These are phyloP conservation scores for Monarcha castaneiventris DNA, from an alignment of 2,113 vertebrate species.

Conservation along the genomic window DNA sequence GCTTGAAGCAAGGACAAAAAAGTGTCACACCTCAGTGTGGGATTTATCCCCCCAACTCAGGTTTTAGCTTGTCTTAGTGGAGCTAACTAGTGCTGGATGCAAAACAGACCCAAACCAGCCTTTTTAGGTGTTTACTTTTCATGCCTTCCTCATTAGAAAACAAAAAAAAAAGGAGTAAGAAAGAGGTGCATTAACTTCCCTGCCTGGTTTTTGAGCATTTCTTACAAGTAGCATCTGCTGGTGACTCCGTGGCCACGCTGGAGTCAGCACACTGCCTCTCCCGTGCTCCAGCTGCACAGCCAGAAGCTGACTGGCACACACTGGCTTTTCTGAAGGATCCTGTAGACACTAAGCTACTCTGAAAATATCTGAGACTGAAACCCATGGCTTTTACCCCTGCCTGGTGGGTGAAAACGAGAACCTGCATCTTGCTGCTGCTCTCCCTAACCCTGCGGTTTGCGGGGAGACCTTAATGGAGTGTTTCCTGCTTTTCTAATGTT, in stretches of 20 bases:
- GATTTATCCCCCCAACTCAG: neutral
- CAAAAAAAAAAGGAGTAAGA: too few relatives aligned
- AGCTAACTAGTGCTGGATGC: neutral
- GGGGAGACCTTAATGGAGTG: neutral
- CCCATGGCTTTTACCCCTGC: neutral
- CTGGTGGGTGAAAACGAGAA: accelerated
- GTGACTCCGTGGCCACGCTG: accelerated
- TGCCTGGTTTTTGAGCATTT: neutral
- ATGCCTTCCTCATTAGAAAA: neutral
- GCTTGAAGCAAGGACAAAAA: neutral
- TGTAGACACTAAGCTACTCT: neutral
- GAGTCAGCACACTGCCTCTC: neutral
- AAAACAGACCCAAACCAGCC: neutral
- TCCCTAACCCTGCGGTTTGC: neutral
- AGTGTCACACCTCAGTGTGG: neutral
- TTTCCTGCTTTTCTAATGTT: conserved; percentile 11
- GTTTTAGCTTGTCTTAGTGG: neutral
- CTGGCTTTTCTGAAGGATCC: neutral
- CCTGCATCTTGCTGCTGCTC: accelerated
- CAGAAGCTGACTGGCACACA: neutral
- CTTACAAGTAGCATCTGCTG: neutral
- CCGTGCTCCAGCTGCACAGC: neutral
- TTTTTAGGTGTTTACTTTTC: neutral
- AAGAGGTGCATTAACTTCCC: neutral
- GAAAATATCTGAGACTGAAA: neutral